Base-by-base conservation (phyloP, 1,140 invertebrate species). In the Leptonema lineaticorne region DNA sequence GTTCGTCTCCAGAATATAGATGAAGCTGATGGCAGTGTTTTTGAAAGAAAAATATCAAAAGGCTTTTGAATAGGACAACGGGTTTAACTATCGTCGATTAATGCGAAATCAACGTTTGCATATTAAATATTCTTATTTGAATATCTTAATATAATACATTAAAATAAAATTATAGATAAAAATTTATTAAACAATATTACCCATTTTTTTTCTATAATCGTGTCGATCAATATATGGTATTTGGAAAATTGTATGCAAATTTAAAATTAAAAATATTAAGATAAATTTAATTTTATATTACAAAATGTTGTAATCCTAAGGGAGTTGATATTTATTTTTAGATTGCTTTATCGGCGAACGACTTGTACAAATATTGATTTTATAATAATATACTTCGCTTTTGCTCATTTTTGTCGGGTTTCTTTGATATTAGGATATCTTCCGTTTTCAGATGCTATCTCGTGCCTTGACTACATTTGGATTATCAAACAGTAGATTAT, bases 1-100 rank as follows among this genome's bases (percentile, higher is more conserved):
- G 33, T 16, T 24, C 62, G 27, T n/a, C 46, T 14, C 16, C 27
- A 6, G 62, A 64, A 64, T 64, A 64, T 27, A 22, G 46, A 64
- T 64, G 62, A 50, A 45, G 9, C 57, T 33, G 20, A 14, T 59
- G 28, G 22, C 20, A 11, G 16, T 53, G 48, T 53, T 24, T 2
- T 16, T 53, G 48, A 53, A 53, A 6, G 41, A 41, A 62, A 41
- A 45, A 45, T 62, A 46, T 46, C 24, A 50, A 29, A 48, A 28
- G 41, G 26, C 24, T 24, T 26, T 28, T 37, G 33, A 59, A 37
- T 11, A 29, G 28, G 28, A 33, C 57, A 59, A 20, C n/a, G n/a
- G n/a, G n/a, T n/a, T n/a, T 30, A 22, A 53, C 50, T 22, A 11
- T 53, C 22, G 50, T 53, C 9, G 22, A 26, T n/a, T 48, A 48